Evolutionary conservation across 2,888 invertebrate genomes (phyloP).

Genomic region (Mythimna loreyi): DNA sequence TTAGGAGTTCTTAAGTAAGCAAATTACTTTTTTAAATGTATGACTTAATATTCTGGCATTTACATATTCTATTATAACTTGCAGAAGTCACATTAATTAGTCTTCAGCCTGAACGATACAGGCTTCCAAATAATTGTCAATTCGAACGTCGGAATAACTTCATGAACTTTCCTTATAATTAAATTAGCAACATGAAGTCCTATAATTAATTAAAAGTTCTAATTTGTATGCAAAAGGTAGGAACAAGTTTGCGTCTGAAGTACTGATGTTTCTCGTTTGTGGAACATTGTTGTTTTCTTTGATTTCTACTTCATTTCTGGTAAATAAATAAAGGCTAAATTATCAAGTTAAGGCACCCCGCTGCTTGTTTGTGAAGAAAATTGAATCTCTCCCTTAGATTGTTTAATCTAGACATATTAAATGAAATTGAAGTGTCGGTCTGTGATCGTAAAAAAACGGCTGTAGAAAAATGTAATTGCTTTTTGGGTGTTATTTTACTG

Average conservation of each 20-base stretch:
- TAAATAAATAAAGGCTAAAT: conserved; percentile 73
- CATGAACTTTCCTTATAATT: conserved; percentile 64
- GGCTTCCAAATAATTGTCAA: conserved; percentile 55
- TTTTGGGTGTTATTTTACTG: not conserved
- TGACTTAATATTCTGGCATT: not conserved
- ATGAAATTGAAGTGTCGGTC: conserved; percentile 20
- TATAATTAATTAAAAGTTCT: conserved; percentile 71
- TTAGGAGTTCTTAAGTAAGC: not conserved
- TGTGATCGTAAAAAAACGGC: not conserved
- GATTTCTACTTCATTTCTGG: conserved; percentile 53
- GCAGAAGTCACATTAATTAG: conserved; percentile 37
- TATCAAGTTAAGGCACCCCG: conserved; percentile 67
- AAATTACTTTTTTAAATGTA: not conserved
- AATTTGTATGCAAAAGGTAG: conserved; percentile 67
- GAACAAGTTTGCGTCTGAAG: conserved; percentile 53
- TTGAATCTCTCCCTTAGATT: conserved; percentile 77
- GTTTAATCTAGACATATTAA: conserved; percentile 75
- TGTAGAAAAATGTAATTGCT: conserved; percentile 6
- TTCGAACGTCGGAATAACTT: conserved; percentile 63
- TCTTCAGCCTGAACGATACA: conserved; percentile 33
- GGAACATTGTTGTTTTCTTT: conserved; percentile 47
- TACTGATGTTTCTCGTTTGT: conserved; percentile 38
- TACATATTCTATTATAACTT: conserved; percentile 7
- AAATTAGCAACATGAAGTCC: conserved; percentile 67
- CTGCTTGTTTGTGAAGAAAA: conserved; percentile 78